These are phyloP conservation scores for Dendrocopos noguchii DNA, from an alignment of 2,113 vertebrate genomes.

Conservation along the genomic window DNA sequence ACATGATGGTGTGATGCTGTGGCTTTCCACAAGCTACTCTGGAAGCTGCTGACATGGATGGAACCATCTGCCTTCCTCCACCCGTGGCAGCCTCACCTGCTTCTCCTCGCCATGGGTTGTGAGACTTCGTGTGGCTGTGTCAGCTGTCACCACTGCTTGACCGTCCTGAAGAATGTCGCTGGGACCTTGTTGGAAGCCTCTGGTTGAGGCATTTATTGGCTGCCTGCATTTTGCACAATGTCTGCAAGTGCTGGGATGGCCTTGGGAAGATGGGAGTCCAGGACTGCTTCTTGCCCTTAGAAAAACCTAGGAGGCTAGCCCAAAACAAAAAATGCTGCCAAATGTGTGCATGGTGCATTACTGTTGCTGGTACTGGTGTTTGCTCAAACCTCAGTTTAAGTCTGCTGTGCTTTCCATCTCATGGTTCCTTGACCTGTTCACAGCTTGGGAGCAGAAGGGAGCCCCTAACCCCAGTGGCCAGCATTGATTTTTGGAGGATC, in stretches of 20 bases:
- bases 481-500: neutral
- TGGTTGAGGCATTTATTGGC: neutral
- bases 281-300: neutral
- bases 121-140: neutral
- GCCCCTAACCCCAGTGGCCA: neutral
- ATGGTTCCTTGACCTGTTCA: neutral
- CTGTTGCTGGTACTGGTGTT: neutral
- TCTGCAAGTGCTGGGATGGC: neutral
- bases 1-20: neutral
- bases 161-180: neutral
- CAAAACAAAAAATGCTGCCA: neutral
- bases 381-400: accelerated
- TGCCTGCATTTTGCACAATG: neutral
- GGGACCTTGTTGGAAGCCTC: neutral
- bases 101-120: neutral
- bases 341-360: neutral
- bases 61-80: accelerated
- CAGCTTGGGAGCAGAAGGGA: neutral
- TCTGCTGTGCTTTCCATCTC: neutral
- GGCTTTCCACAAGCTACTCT: neutral
- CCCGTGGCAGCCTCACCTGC: accelerated
- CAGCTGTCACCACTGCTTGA: neutral
- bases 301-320: neutral
- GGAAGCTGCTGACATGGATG: neutral
- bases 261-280: too few relatives aligned